Percentiles rank a stretch among this genome's conserved stretches.
Evolutionary conservation across 2,888 invertebrate species (phyloP).

Genomic region (Icerya purchasi): DNA sequence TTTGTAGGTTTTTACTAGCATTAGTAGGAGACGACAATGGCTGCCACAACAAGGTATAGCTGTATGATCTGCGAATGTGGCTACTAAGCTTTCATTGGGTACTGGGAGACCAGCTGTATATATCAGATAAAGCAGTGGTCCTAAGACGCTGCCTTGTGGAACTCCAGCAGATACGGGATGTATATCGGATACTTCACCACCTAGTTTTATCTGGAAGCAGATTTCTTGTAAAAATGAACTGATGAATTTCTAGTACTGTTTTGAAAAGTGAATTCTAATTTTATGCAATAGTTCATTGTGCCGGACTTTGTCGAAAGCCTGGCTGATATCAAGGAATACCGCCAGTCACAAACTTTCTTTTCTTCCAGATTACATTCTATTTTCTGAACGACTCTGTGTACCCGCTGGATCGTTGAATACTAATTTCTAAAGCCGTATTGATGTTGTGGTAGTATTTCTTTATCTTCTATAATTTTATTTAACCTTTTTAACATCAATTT

Average conservation of each 20-base stretch:
- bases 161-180: background rate
- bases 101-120: background rate
- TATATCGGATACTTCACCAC: background rate
- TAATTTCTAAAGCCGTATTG: background rate
- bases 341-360: background rate
- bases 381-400: background rate
- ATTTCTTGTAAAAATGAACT: background rate
- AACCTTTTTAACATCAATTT: background rate
- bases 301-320: background rate
- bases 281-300: too few relatives aligned
- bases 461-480: background rate
- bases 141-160: background rate
- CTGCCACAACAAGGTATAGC: too few relatives aligned
- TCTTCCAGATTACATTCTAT: background rate
- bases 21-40: too few relatives aligned
- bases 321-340: background rate
- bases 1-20: background rate
- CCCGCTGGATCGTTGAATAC: background rate
- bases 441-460: background rate
- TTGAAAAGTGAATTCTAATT: background rate
- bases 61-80: too few relatives aligned
- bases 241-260: background rate
- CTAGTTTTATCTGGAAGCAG: background rate
- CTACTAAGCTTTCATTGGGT: background rate
- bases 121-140: background rate